A percentile compares a stretch with the other conserved stretches of the same genome.
phyloP scores from a whole-genome alignment of 2,888 invertebrate species.

The Pseudococcus viburni region DNA sequence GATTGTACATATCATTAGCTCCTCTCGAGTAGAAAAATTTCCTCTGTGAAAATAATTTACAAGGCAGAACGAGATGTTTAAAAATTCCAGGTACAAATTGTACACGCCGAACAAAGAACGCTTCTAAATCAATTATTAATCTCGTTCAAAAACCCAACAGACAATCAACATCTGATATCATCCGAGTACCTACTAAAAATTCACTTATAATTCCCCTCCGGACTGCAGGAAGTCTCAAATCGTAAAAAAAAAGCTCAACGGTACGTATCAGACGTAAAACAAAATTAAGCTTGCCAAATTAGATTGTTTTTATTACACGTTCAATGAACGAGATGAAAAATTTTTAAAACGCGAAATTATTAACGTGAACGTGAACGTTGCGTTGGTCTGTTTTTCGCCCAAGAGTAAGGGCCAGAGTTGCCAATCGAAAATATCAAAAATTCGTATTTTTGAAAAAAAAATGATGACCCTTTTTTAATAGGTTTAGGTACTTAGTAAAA shows the following conservation, averaged over 20 bases:
- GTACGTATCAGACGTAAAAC: background rate
- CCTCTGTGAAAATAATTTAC: background rate
- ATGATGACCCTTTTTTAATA: too few relatives aligned
- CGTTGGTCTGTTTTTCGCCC: too few relatives aligned
- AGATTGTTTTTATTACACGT: background rate
- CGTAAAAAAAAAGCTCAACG: background rate
- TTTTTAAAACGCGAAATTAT: background rate
- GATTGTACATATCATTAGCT: background rate
- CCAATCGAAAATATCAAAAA: too few relatives aligned
- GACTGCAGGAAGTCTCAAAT: background rate
- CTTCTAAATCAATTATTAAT: background rate
- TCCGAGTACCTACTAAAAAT: background rate
- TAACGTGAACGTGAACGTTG: background rate
- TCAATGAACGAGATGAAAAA: conserved; percentile 10
- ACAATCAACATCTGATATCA: background rate
- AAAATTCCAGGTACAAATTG: background rate
- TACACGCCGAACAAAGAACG: background rate
- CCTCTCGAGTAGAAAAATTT: background rate
- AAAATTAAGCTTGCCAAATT: conserved; percentile 1
- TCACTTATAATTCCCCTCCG: background rate
- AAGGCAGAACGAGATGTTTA: background rate
- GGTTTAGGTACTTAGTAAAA: too few relatives aligned
- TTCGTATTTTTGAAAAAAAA: too few relatives aligned
- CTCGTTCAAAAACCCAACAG: background rate
- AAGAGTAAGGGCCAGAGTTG: too few relatives aligned